Conservation (phyloP, 1,140 invertebrate species). For the Ceratina australensis region DNA sequence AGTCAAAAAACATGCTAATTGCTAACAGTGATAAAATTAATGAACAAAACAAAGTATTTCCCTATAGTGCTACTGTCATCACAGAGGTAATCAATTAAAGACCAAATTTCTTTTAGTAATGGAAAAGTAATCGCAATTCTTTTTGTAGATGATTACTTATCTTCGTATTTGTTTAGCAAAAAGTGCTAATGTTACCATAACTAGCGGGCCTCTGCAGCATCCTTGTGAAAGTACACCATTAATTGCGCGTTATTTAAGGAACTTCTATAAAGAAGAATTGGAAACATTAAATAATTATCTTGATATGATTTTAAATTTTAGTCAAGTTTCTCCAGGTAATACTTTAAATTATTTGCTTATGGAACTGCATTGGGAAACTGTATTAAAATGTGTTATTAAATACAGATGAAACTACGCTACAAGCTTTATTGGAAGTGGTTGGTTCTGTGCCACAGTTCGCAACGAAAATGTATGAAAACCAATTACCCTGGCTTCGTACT, state of each 20-base stretch:
- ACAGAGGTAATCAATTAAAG: slow-evolving; percentile 75
- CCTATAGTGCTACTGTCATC: slow-evolving; percentile 80
- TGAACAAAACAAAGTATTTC: slow-evolving; percentile 79
- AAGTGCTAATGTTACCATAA: slow-evolving; percentile 77
- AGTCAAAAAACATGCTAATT: slow-evolving; percentile 80
- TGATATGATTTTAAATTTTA: slow-evolving; percentile 83
- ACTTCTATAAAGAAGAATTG: slow-evolving; percentile 77
- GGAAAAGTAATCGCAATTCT: neutral
- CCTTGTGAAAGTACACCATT: slow-evolving; percentile 83
- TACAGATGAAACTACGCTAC: slow-evolving; percentile 82
- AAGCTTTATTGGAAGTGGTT: slow-evolving; percentile 87
- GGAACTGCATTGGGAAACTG: neutral
- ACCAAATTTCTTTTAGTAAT: neutral
- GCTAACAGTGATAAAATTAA: slow-evolving; percentile 79
- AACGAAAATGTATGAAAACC: slow-evolving; percentile 80
- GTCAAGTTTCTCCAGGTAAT: slow-evolving; percentile 82
- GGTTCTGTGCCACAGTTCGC: slow-evolving; percentile 84
- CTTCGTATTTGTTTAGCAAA: slow-evolving; percentile 86
- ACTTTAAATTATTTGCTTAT: neutral
- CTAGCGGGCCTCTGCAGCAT: slow-evolving; percentile 79
- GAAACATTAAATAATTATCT: slow-evolving; percentile 83
- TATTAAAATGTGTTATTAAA: neutral
- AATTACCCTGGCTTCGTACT: slow-evolving; percentile 83
- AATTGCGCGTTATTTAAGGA: slow-evolving; percentile 81
- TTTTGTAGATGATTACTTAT: slow-evolving; percentile 86